Percentiles rank a stretch among this genome's conserved stretches.
Evolutionary conservation across 2,888 invertebrate species (phyloP).

Genomic region (Ceramica pisi): DNA sequence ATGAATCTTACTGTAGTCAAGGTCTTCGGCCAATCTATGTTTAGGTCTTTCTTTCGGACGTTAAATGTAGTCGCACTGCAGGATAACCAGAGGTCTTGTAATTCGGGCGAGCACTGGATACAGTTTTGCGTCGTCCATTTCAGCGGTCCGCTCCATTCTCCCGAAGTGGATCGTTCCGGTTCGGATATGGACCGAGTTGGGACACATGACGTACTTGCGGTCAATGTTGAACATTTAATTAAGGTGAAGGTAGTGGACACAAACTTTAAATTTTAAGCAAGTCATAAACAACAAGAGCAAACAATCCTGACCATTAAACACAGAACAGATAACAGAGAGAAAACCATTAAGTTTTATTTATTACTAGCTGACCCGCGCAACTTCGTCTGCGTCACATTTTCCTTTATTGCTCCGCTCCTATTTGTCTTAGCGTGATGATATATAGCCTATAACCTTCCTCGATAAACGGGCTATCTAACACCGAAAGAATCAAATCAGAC

Average conservation of each 20-base stretch:
- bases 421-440: no score
- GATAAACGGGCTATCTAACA: no score
- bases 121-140: slow-evolving; percentile 12
- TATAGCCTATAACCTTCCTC: no score
- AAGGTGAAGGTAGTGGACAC: neutral
- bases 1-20: slow-evolving; percentile 9
- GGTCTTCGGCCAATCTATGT: slow-evolving; percentile 10
- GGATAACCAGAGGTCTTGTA: slow-evolving; percentile 18
- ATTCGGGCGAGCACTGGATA: neutral
- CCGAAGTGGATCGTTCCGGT: neutral
- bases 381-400: no score
- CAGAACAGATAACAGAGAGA: no score
- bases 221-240: neutral
- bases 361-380: no score
- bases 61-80: neutral
- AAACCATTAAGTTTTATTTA: neutral
- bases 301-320: no score
- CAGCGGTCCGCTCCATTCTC: slow-evolving; percentile 6
- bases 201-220: neutral
- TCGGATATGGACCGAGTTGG: neutral
- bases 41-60: neutral
- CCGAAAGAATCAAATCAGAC: no score
- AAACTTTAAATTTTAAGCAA: neutral
- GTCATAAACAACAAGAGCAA: no score
- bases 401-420: no score